These are phyloP conservation scores for Lagopus muta DNA, from an alignment of 2,113 vertebrate species.

Conservation along the genomic window DNA sequence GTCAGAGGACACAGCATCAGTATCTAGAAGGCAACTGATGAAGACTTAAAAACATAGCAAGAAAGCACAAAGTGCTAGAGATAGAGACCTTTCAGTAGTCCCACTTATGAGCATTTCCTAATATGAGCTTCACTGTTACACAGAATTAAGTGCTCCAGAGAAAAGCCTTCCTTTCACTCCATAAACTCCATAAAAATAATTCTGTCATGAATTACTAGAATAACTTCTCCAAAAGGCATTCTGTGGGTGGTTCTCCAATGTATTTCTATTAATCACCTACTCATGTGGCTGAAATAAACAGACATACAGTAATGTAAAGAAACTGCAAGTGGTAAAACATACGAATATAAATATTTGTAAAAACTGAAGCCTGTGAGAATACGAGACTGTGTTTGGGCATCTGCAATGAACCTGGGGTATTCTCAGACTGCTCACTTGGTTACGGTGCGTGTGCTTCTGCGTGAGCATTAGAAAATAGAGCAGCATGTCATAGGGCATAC, in stretches of 20 bases:
- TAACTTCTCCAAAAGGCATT: background rate
- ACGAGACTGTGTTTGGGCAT: background rate
- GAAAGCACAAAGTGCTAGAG: slow-evolving; percentile 11
- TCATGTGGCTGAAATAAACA: background rate
- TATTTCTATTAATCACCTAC: background rate
- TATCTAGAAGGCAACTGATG: background rate
- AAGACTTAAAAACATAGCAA: background rate
- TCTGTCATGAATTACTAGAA: background rate
- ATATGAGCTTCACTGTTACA: background rate
- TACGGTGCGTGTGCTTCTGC: rapidly evolving
- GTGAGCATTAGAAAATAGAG: background rate
- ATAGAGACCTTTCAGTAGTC: background rate
- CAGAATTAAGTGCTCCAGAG: background rate
- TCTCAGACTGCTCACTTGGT: background rate
- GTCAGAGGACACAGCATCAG: background rate
- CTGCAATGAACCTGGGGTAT: background rate
- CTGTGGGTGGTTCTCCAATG: background rate
- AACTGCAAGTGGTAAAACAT: background rate
- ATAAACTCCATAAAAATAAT: background rate
- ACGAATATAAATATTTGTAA: background rate
- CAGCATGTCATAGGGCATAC: background rate
- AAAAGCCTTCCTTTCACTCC: background rate
- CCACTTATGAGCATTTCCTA: background rate
- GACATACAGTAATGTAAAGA: background rate
- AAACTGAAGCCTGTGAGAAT: background rate